Percentiles rank a stretch among this genome's conserved stretches.
Evolutionary conservation across 2,797 vertebrate genomes (phyloP).

Genomic region (Syngnathus acus): DNA sequence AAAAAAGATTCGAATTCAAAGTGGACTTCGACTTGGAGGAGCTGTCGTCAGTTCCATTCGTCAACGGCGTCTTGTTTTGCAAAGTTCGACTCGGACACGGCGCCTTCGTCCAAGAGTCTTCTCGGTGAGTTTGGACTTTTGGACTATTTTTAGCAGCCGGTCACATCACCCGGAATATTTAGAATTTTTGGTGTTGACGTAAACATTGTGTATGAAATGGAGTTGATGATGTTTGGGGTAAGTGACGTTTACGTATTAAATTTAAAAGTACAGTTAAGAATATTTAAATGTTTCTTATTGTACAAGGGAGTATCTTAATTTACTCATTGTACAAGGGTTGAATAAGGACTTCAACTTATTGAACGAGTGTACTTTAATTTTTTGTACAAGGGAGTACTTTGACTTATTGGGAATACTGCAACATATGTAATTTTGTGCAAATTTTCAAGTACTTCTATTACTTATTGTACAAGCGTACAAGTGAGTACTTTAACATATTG

Average conservation of each 20-base stretch:
- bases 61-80: slow-evolving; percentile 92
- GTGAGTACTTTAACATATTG: not conserved
- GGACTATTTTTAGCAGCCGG: slow-evolving; percentile 45
- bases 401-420: not conserved
- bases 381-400: not conserved
- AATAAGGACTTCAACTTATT: too few species aligned
- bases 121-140: slow-evolving; percentile 71
- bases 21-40: slow-evolving; percentile 89
- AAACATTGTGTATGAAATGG: not conserved
- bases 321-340: too few species aligned
- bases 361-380: too few species aligned
- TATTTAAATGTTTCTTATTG: too few species aligned
- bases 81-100: slow-evolving; percentile 88
- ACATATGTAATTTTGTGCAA: too few species aligned
- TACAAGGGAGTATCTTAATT: too few species aligned
- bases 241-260: not conserved
- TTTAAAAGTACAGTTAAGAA: not conserved
- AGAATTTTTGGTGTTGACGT: not conserved
- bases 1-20: slow-evolving; percentile 90
- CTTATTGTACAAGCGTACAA: not conserved
- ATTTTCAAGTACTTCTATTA: too few species aligned
- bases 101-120: slow-evolving; percentile 82
- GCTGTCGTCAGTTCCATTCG: slow-evolving; percentile 85
- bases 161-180: not conserved
- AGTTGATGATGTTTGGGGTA: not conserved